Evolutionary conservation across 2,113 vertebrate genomes (phyloP).

Genomic region (Upupa epops): DNA sequence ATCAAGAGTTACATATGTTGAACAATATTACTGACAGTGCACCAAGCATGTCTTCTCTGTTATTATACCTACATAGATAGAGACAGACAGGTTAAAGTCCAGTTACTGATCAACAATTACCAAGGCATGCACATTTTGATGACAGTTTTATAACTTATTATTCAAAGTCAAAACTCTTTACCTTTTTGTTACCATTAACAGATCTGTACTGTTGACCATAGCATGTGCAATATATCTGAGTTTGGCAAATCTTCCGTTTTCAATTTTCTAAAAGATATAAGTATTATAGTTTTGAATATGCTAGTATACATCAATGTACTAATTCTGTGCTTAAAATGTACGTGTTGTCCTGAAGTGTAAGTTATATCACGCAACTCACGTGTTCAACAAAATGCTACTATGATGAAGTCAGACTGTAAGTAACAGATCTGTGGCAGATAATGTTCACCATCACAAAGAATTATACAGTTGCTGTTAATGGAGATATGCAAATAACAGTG

Average conservation of each 20-base stretch:
- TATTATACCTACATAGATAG: neutral
- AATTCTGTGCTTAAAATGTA: neutral
- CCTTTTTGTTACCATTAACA: constrained; percentile 97
- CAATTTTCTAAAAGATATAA: constrained; percentile 87
- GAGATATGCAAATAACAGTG: neutral
- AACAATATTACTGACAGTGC: neutral
- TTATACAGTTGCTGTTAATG: neutral
- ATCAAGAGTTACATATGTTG: neutral
- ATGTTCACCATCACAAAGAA: neutral
- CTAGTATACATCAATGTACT: neutral
- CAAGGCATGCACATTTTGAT: neutral
- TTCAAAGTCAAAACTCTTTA: constrained; percentile 59
- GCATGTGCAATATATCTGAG: constrained; percentile 94
- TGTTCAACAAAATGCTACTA: neutral
- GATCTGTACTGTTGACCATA: constrained; percentile 94
- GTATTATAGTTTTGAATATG: constrained; percentile 13
- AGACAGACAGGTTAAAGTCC: neutral
- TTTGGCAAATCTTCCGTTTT: constrained; percentile 97
- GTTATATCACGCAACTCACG: neutral
- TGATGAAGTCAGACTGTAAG: neutral
- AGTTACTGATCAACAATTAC: neutral
- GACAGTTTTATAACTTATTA: neutral
- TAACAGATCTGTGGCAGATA: neutral
- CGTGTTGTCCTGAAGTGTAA: neutral
- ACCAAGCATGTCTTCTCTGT: neutral